These are phyloP conservation scores for Hylyphantes graminicola DNA, from an alignment of 1,140 invertebrate genomes.

Conservation along the genomic window DNA sequence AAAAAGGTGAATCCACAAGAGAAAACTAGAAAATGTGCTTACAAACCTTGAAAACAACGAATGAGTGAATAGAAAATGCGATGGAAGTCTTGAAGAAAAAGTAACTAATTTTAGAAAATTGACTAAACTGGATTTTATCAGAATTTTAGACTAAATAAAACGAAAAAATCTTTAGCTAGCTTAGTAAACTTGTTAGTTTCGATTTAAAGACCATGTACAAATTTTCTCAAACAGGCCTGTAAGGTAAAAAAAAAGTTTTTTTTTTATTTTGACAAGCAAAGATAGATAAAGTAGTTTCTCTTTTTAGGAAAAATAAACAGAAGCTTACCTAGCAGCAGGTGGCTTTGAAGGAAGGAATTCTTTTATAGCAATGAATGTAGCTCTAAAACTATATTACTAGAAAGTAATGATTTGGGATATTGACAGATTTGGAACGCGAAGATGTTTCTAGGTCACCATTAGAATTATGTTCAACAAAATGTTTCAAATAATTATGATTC, in stretches of 20 bases:
- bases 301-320: too few species aligned
- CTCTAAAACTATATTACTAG: too few species aligned
- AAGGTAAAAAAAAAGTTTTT: neutral
- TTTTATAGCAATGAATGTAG: too few species aligned
- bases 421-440: too few species aligned
- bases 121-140: neutral
- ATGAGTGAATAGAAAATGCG: neutral
- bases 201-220: neutral
- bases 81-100: neutral
- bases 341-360: too few species aligned
- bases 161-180: neutral
- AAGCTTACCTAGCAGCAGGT: too few species aligned
- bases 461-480: too few species aligned
- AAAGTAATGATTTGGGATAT: too few species aligned
- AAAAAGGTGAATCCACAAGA: neutral
- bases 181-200: neutral
- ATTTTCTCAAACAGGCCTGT: neutral
- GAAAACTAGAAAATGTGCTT: constrained; percentile 9
- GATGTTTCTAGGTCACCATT: too few species aligned
- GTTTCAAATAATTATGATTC: too few species aligned
- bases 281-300: too few species aligned
- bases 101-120: constrained; percentile 5
- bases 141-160: neutral
- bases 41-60: neutral
- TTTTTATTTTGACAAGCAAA: neutral